Percentiles rank a stretch among this genome's conserved stretches.
Conservation (phyloP, 2,888 invertebrate genomes). For the Hypercompe scribonia region DNA sequence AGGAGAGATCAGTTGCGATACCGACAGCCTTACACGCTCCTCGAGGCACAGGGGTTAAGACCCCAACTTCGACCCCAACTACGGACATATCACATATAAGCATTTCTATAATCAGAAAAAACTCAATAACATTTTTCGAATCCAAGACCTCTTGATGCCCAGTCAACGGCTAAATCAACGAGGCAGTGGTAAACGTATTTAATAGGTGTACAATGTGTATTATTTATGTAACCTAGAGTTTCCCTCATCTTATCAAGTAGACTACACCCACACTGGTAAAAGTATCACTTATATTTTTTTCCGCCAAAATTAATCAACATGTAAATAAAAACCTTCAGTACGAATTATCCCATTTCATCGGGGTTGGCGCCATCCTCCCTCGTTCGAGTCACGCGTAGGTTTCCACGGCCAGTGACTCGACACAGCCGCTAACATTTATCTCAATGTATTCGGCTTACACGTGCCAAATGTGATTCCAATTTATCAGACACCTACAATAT, state of each 20-base stretch:
- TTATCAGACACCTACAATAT: neutral
- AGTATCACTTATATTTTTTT: conserved; percentile 4
- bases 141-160: too few species aligned
- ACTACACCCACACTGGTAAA: conserved; percentile 1
- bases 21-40: too few species aligned
- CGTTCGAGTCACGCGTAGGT: conserved; percentile 19
- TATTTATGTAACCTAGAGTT: neutral
- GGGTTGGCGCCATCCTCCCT: conserved; percentile 11
- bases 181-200: too few species aligned
- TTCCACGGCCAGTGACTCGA: conserved; percentile 13
- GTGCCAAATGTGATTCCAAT: conserved; percentile 15
- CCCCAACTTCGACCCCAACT: too few species aligned
- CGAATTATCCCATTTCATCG: conserved; percentile 15
- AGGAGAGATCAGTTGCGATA: too few species aligned
- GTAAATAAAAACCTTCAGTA: conserved; percentile 18
- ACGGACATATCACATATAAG: too few species aligned
- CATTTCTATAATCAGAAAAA: too few species aligned
- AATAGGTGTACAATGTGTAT: too few species aligned
- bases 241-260: neutral
- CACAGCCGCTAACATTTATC: conserved; percentile 23
- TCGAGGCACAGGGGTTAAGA: too few species aligned
- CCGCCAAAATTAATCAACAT: conserved; percentile 22
- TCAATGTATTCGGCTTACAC: conserved; percentile 24
- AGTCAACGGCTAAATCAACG: too few species aligned
- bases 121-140: too few species aligned